Evolutionary conservation across 2,797 vertebrate species (phyloP).

Genomic region (Ptychadena robeensis): DNA sequence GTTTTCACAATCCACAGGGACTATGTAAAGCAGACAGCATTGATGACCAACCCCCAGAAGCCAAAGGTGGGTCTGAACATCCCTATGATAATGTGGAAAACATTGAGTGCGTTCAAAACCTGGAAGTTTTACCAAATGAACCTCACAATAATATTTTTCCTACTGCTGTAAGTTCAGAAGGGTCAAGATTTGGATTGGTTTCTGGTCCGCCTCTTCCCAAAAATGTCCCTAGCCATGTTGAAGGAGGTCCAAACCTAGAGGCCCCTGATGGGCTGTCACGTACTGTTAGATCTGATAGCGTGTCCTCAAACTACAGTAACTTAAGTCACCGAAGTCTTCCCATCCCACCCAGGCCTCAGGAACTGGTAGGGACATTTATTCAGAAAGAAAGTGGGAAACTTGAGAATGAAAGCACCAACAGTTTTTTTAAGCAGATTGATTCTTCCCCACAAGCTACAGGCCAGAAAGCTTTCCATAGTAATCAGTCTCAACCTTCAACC

Average conservation of each 20-base stretch:
- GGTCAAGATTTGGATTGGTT: constrained; percentile 63
- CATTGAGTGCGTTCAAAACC: constrained; percentile 90
- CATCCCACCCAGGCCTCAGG: constrained; percentile 78
- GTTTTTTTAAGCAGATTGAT: constrained; percentile 96
- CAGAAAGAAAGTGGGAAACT: constrained; percentile 93
- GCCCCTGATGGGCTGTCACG: constrained; percentile 78
- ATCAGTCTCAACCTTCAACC: constrained; percentile 77
- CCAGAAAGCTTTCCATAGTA: constrained; percentile 68
- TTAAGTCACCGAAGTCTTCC: constrained; percentile 83
- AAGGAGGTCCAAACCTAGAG: constrained; percentile 85
- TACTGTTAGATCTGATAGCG: constrained; percentile 83
- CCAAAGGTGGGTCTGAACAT: constrained; percentile 62
- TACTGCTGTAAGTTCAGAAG: constrained; percentile 60
- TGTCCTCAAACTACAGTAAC: constrained; percentile 87
- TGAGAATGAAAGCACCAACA: constrained; percentile 77
- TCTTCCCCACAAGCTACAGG: constrained; percentile 76
- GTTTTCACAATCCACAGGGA: constrained; percentile 67
- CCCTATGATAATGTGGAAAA: constrained; percentile 89
- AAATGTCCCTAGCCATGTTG: constrained; percentile 69
- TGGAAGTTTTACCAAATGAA: constrained; percentile 89
- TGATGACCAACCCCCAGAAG: constrained; percentile 61
- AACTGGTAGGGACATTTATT: constrained; percentile 88
- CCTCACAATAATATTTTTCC: constrained; percentile 65
- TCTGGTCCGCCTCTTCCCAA: constrained; percentile 64
- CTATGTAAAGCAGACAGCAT: constrained; percentile 60